phyloP scores from a whole-genome alignment of 2,113 vertebrate genomes.

The Euleptes europaea region DNA sequence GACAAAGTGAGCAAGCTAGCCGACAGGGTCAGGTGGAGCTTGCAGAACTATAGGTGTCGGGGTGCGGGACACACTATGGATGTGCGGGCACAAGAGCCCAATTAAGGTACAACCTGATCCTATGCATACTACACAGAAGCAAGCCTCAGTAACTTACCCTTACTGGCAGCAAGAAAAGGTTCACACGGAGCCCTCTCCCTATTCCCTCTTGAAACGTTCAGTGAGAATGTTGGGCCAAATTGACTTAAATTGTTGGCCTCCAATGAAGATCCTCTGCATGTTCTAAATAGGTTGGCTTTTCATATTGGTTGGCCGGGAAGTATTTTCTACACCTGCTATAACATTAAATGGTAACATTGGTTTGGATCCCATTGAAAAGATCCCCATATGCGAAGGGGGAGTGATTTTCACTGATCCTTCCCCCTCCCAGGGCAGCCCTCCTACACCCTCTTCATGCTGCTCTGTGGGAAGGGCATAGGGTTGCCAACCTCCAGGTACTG shows the following conservation, averaged over 20 bases:
- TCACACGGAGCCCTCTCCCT: too few relatives aligned
- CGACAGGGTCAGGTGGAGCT: conserved; percentile 8
- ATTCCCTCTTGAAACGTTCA: background rate
- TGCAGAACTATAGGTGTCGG: background rate
- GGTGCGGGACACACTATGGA: background rate
- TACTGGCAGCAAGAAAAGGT: background rate
- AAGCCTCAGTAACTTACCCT: background rate
- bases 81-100: background rate
- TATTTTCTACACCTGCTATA: too few relatives aligned
- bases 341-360: too few relatives aligned
- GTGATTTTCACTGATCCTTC: too few relatives aligned
- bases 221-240: background rate
- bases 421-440: too few relatives aligned
- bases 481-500: too few relatives aligned
- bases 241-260: background rate
- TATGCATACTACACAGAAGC: background rate
- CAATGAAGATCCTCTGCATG: background rate
- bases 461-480: too few relatives aligned
- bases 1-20: background rate
- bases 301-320: too few relatives aligned
- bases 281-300: too few relatives aligned
- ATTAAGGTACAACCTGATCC: background rate
- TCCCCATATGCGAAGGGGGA: too few relatives aligned
- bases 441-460: too few relatives aligned
- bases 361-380: too few relatives aligned